Conservation (phyloP, 2,888 invertebrate genomes). For the Adelognathus sp. region DNA sequence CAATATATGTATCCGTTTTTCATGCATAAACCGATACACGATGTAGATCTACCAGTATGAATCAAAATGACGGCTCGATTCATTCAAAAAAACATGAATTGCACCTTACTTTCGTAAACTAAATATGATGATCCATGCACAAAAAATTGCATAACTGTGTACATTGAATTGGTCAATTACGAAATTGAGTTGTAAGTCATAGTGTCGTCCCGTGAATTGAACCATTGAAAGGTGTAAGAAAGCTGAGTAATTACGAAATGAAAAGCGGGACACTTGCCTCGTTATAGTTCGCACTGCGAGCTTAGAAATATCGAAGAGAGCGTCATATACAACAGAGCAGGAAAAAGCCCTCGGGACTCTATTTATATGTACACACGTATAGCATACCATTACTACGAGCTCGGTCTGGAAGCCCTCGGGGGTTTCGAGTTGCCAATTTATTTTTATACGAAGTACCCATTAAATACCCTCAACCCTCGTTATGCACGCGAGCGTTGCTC, state of each 20-base stretch:
- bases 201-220: too few species aligned
- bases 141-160: too few species aligned
- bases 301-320: conserved; percentile 1
- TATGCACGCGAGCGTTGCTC: conserved; percentile 49
- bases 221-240: not conserved
- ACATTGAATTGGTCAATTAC: too few species aligned
- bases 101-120: too few species aligned
- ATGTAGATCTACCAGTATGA: too few species aligned
- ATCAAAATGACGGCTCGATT: too few species aligned
- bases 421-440: conserved; percentile 60
- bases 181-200: not conserved
- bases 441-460: conserved; percentile 59
- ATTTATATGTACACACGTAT: not conserved
- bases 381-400: not conserved
- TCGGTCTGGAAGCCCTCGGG: conserved; percentile 18
- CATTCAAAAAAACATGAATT: too few species aligned
- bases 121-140: too few species aligned
- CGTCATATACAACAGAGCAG: not conserved
- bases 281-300: conserved; percentile 8
- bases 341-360: not conserved
- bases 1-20: too few species aligned
- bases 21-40: too few species aligned
- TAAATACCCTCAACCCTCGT: conserved; percentile 62
- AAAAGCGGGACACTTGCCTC: not conserved
- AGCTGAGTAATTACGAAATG: not conserved